Conservation (phyloP, 2,113 vertebrate species). For the Nothocercus nigrocapillus region DNA sequence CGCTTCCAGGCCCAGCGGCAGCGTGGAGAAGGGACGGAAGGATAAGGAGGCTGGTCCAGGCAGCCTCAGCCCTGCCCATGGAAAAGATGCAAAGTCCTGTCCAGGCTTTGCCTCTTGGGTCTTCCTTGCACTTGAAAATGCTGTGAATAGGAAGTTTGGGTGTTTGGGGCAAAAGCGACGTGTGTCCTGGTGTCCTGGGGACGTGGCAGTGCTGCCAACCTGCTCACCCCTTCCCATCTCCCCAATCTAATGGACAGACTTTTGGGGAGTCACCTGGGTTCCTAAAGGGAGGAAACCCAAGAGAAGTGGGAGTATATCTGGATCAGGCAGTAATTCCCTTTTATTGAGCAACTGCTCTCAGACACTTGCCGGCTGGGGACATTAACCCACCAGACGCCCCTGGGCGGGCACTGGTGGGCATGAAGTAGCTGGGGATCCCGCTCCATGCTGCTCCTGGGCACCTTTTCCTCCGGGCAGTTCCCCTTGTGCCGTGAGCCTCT, state of each 20-base stretch:
- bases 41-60: not conserved
- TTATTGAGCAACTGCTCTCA: not conserved
- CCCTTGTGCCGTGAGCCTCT: fast-evolving
- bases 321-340: not conserved
- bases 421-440: not conserved
- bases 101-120: not conserved
- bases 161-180: not conserved
- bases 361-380: not conserved
- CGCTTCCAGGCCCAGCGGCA: not conserved
- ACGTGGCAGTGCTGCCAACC: fast-evolving
- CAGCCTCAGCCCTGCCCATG: not conserved
- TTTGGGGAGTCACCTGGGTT: fast-evolving
- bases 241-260: too few relatives aligned
- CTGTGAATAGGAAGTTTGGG: not conserved
- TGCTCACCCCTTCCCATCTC: not conserved
- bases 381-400: not conserved
- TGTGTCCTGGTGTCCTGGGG: fast-evolving
- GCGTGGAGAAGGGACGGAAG: not conserved
- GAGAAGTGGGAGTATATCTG: not conserved
- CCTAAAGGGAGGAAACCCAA: not conserved
- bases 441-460: not conserved
- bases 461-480: not conserved
- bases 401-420: not conserved
- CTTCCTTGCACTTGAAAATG: not conserved
- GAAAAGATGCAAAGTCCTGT: not conserved